Evolutionary conservation across 2,888 invertebrate species (phyloP), one percentile per base, ranked within the genome.

Genomic region (Hemistola chrysoprasaria): DNA sequence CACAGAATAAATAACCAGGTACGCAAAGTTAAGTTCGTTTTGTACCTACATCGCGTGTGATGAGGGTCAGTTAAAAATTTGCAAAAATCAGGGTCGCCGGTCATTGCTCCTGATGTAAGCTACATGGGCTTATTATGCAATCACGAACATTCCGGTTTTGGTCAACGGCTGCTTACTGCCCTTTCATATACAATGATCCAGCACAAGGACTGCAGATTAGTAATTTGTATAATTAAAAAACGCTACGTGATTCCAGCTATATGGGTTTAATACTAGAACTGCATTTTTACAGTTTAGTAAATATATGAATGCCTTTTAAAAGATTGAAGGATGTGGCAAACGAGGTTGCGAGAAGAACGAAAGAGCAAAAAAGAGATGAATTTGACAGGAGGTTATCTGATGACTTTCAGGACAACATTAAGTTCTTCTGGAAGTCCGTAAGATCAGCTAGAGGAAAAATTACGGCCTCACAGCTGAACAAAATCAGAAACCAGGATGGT

Each of bases 41-140:
- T n/a, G n/a, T n/a, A n/a, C n/a, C 16, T 16, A 16, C 4, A 4
- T 3, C 3, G 16, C 26, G 22, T 20, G 35, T 35, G 34, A 40
- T 16, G 16, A 20, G 9, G 22, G 22, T 23, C 23, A 27, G 44
- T 32, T 42, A 56, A 63, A 59, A 60, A 59, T 63, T 64, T 57
- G 67, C 66, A 67, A 72, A 76, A 75, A 69, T 70, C 64, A 71
- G 65, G 65, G 65, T 63, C 65, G 59, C 10, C 65, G 80, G 81
- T 77, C 81, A 62, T 63, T 67, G 81, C 59, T 70, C 81, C 56
- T 63, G 41, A 51, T 53, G 62, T 63, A 58, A 65, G 66, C 71
- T 58, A 39, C 38, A 62, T 66, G 65, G 46, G 56, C 68, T 85
- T 83, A n/a, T n/a, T n/a, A 83, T 79, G 82, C 74, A 84, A 84